Base-by-base conservation (phyloP, 1,140 invertebrate genomes). In the Drosophila littoralis region DNA sequence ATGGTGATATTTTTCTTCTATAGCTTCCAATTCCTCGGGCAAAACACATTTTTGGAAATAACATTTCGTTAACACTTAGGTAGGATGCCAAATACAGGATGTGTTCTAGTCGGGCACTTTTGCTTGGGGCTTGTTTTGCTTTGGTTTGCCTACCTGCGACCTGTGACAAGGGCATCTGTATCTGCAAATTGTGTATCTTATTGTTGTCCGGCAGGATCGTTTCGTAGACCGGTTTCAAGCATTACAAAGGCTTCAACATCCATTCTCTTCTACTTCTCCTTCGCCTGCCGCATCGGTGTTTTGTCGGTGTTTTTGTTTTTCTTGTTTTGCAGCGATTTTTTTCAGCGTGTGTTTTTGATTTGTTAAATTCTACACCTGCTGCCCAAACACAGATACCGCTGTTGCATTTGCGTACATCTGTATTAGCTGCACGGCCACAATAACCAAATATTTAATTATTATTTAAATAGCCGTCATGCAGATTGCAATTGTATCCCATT, bases 141-240 rank as follows among this genome's bases (percentile, higher is more conserved):
- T 52, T 40, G 12, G 7, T 35, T 52, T 17, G n/a, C n/a, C 22
- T 46, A 43, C 38, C 48, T 55, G 50, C 33, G 58, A 45, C 13
- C n/a, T 32, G 48, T 22, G 48, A 50, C 12, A 22, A 10, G 7
- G 15, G 33, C 17, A 28, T 42, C 55, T 32, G 48, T 38, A 64
- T 42, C 46, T 52, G 36, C 10, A 38, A 38, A 36, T 15, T 54
- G 33, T 28, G 40, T 17, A 46, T 46, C 40, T 51, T 48, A 32
- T 58, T 67, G 51, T 67, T 67, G 45, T 59, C 32, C 35, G 63
- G 63, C 63, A 66, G 63, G 63, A 66, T 66, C 63, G 42, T 33
- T 65, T 54, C 7, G 42, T 10, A 32, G 55, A 66, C 63, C 63
- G 63, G 63, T 66, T 66, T 36, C 32, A 13, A 13, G 40, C 28